Percentiles rank a stretch among this genome's conserved stretches.
Evolutionary conservation across 23 tunicate genomes (phyloP).

Genomic region (Phallusia fumigata): DNA sequence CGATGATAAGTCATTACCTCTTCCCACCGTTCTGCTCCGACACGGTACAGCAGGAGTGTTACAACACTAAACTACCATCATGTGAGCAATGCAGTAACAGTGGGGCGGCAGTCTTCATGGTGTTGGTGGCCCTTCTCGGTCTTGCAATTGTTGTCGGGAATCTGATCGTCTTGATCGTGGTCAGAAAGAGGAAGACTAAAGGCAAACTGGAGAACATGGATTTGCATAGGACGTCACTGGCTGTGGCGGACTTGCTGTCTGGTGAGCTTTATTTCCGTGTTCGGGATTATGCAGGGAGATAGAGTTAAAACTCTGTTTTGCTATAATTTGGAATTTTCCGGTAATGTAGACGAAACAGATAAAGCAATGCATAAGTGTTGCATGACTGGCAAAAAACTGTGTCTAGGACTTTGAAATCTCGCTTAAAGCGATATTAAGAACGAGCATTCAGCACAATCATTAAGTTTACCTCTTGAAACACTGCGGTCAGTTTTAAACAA

Average conservation of each 20-base stretch:
- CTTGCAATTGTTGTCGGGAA: conserved; percentile 38
- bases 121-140: conserved; percentile 14
- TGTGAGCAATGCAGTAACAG: conserved; percentile 26
- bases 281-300: too few relatives aligned
- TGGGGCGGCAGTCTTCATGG: conserved; percentile 22
- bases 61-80: neutral
- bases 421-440: too few relatives aligned
- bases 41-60: conserved; percentile 2
- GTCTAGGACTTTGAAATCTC: too few relatives aligned
- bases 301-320: too few relatives aligned
- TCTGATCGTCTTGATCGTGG: conserved; percentile 9
- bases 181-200: neutral
- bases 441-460: too few relatives aligned
- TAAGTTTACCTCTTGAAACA: too few relatives aligned
- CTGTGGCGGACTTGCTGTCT: conserved; percentile 31
- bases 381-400: too few relatives aligned
- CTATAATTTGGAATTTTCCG: too few relatives aligned
- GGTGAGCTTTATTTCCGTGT: too few relatives aligned
- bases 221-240: conserved; percentile 36
- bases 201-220: conserved; percentile 33
- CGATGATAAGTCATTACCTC: neutral
- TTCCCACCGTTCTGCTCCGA: neutral
- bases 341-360: too few relatives aligned
- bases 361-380: too few relatives aligned
- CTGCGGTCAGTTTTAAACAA: too few relatives aligned